A percentile compares a stretch with the other conserved stretches of the same genome.
phyloP scores from a whole-genome alignment of 2,113 vertebrate species.

The Amia ocellicauda region DNA sequence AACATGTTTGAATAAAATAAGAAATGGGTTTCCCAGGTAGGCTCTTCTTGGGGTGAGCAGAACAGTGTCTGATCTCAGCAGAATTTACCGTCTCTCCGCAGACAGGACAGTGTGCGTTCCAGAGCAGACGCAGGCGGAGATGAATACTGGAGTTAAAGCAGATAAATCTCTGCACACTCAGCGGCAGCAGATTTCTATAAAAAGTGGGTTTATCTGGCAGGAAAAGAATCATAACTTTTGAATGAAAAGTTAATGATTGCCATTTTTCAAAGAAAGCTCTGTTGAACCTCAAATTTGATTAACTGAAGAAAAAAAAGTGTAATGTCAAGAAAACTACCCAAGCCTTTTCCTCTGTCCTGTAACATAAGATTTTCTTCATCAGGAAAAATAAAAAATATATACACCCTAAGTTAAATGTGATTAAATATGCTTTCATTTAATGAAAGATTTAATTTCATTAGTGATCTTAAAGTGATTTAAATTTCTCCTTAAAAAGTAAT shows the following conservation, averaged over 20 bases:
- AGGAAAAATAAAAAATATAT: background rate
- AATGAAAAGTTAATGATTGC: slow-evolving; percentile 19
- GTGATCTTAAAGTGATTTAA: slow-evolving; percentile 22
- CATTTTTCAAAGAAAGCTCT: slow-evolving; percentile 27
- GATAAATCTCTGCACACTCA: background rate
- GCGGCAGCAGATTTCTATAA: background rate
- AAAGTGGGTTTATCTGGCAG: slow-evolving; percentile 17
- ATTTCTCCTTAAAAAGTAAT: slow-evolving; percentile 25
- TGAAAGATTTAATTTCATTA: slow-evolving; percentile 24
- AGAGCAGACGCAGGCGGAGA: background rate
- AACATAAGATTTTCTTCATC: slow-evolving; percentile 24
- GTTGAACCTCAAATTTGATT: slow-evolving; percentile 28
- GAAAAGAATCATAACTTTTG: slow-evolving; percentile 18
- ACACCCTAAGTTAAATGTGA: background rate
- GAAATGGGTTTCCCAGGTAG: background rate
- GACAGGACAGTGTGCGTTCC: background rate
- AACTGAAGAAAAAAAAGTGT: slow-evolving; percentile 11
- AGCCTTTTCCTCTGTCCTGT: slow-evolving; percentile 8
- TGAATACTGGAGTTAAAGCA: background rate
- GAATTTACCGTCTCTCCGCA: background rate
- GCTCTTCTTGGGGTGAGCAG: background rate
- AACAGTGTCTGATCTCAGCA: background rate
- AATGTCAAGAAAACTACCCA: slow-evolving; percentile 14
- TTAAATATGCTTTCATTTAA: background rate
- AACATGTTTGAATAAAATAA: background rate